Evolutionary conservation across 2,797 vertebrate species (phyloP).

Genomic region (Trachops cirrhosus): DNA sequence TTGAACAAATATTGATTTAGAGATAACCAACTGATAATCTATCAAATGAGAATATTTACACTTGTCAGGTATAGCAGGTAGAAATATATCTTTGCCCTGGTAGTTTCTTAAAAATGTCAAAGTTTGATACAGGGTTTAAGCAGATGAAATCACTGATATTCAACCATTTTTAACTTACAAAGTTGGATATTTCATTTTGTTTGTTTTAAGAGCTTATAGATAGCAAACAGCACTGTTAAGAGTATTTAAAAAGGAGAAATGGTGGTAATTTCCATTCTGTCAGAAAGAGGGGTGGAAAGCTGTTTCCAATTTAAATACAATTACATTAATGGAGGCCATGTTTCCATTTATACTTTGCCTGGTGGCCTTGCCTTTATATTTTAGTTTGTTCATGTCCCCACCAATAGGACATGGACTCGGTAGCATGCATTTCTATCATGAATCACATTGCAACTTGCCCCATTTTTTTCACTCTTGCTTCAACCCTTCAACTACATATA

Average conservation of each 20-base stretch:
- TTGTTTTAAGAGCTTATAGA: background rate
- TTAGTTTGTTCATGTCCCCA: background rate
- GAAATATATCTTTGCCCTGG: background rate
- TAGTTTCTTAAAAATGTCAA: background rate
- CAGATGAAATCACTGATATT: background rate
- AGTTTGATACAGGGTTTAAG: background rate
- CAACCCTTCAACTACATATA: background rate
- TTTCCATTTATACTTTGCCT: background rate
- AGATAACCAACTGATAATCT: background rate
- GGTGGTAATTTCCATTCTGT: background rate
- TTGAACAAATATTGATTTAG: slow-evolving; percentile 15
- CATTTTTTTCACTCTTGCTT: background rate
- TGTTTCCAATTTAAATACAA: background rate
- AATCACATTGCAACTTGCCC: background rate
- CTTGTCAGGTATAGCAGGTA: background rate
- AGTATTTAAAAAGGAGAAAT: background rate
- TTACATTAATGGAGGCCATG: background rate
- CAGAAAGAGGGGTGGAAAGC: background rate
- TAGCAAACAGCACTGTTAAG: background rate
- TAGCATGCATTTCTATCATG: background rate
- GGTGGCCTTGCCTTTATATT: background rate
- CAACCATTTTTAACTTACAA: slow-evolving; percentile 9
- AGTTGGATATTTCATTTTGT: slow-evolving; percentile 13
- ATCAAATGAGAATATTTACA: background rate
- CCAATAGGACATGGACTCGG: accelerated